phyloP scores from a whole-genome alignment of 1,140 invertebrate species.

The Heliconius hewitsoni region DNA sequence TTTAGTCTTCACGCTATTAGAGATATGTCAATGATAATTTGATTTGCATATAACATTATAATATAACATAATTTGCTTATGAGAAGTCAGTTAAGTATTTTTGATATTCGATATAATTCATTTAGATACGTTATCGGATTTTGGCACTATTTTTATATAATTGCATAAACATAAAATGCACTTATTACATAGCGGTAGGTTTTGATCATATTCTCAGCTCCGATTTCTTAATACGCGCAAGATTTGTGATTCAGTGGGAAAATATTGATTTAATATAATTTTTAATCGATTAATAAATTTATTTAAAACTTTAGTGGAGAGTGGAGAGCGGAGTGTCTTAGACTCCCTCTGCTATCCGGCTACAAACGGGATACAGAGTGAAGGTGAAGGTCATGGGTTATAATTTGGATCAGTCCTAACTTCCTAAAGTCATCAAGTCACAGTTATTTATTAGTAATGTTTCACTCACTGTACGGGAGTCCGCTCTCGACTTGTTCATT shows the following conservation, averaged over 20 bases:
- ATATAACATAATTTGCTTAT: constrained; percentile 19
- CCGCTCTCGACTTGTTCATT: background rate
- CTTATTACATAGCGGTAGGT: background rate
- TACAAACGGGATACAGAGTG: no score
- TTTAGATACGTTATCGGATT: background rate
- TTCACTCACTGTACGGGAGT: background rate
- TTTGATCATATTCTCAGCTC: background rate
- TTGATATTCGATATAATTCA: background rate
- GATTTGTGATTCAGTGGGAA: background rate
- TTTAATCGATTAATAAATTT: no score
- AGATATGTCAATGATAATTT: constrained; percentile 32
- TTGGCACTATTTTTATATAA: background rate
- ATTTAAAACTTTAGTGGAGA: no score
- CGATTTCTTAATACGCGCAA: background rate
- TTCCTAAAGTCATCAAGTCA: background rate
- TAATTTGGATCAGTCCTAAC: background rate
- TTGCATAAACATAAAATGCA: background rate
- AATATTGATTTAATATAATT: background rate
- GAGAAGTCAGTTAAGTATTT: background rate
- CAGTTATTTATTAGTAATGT: background rate
- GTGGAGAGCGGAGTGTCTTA: no score
- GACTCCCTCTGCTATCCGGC: no score
- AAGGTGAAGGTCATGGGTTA: background rate
- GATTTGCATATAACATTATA: constrained; percentile 26
- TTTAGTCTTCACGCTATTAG: constrained; percentile 50